phyloP scores from a whole-genome alignment of 2,113 vertebrate species.

The Zosterops lateralis region DNA sequence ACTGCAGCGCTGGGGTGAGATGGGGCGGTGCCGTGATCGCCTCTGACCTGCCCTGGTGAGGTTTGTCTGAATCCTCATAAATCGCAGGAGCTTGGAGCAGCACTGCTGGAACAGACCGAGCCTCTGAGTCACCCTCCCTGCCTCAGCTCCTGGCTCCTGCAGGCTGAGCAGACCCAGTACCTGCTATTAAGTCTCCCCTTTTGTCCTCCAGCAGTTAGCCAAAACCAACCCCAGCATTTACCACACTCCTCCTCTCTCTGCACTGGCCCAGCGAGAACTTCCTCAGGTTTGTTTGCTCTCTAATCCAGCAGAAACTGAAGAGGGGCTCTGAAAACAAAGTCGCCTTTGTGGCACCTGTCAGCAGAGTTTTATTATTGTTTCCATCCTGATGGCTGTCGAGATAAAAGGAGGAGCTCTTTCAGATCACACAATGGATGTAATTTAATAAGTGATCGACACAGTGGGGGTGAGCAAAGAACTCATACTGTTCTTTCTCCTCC shows the following conservation, averaged over 20 bases:
- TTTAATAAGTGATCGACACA: background rate
- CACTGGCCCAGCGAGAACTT: background rate
- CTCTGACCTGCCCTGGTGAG: background rate
- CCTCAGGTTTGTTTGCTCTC: background rate
- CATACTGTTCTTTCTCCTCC: background rate
- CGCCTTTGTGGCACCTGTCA: slow-evolving; percentile 52
- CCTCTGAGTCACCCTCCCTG: background rate
- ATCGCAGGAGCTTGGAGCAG: background rate
- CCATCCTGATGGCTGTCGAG: background rate
- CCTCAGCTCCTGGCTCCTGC: background rate
- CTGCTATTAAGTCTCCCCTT: background rate
- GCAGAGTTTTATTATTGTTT: slow-evolving; percentile 38
- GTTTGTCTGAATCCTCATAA: background rate
- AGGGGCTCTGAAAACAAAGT: slow-evolving; percentile 45
- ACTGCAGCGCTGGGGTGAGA: accelerated
- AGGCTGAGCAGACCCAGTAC: background rate
- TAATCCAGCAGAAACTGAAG: slow-evolving; percentile 55
- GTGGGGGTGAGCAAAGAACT: background rate
- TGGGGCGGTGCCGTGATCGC: accelerated
- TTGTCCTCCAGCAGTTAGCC: background rate
- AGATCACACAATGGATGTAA: slow-evolving; percentile 31
- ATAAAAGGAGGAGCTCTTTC: slow-evolving; percentile 33
- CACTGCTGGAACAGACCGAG: background rate
- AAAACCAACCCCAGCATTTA: background rate
- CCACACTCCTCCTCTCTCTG: background rate